Percentiles rank a stretch among this genome's conserved stretches.
These are phyloP conservation scores for Monochamus saltuarius DNA, from an alignment of 1,140 invertebrate genomes.

Conservation along the genomic window DNA sequence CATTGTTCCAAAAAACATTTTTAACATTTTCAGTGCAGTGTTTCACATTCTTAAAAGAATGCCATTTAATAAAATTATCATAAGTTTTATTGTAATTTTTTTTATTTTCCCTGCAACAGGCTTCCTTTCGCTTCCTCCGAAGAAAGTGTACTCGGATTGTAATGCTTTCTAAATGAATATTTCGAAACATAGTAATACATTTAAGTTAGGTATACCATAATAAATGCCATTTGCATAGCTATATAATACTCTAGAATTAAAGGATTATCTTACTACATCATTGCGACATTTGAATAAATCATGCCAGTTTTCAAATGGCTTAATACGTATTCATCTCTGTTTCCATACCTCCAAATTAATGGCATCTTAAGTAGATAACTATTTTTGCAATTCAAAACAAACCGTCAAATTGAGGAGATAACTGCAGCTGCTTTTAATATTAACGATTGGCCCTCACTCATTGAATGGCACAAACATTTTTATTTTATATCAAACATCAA, in stretches of 20 bases:
- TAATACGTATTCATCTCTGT: not conserved
- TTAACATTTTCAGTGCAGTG: too few species aligned
- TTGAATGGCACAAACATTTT: not conserved
- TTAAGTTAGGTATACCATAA: not conserved
- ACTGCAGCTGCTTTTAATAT: not conserved
- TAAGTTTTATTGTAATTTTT: too few species aligned
- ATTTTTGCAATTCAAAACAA: not conserved
- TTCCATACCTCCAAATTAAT: constrained; percentile 1
- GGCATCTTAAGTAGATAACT: not conserved
- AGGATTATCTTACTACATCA: not conserved
- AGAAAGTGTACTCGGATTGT: too few species aligned
- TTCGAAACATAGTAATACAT: not conserved
- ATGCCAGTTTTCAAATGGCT: not conserved
- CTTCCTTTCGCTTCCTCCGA: too few species aligned
- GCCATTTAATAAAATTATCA: too few species aligned
- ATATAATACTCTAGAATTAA: not conserved
- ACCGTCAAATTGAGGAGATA: not conserved
- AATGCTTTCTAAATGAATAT: not conserved
- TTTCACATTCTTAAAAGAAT: too few species aligned
- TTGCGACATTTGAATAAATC: too few species aligned
- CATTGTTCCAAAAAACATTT: too few species aligned
- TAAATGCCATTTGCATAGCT: not conserved
- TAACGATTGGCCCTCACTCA: not conserved
- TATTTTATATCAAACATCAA: not conserved
- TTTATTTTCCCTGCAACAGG: too few species aligned